Percentiles rank a stretch among this genome's conserved stretches.
Conservation (phyloP, 2,113 vertebrate genomes). For the Numida meleagris region DNA sequence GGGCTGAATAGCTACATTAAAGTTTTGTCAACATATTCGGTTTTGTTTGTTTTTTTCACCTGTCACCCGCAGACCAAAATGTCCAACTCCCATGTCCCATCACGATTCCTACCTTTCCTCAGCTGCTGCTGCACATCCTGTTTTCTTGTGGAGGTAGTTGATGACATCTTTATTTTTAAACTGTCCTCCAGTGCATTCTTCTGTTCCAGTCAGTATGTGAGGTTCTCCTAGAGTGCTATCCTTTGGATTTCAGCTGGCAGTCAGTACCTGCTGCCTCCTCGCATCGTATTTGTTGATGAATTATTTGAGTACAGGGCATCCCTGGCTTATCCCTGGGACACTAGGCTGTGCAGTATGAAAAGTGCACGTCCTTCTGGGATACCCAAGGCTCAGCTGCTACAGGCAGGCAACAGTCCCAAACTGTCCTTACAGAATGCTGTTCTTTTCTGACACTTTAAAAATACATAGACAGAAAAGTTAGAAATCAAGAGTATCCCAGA, state of each 20-base stretch:
- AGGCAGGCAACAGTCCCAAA: neutral
- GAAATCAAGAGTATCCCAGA: neutral
- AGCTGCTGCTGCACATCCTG: neutral
- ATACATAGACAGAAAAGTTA: neutral
- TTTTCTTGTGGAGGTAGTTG: neutral
- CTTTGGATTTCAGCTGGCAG: neutral
- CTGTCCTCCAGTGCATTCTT: neutral
- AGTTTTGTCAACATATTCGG: neutral
- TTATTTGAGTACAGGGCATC: neutral
- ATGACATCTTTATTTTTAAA: neutral
- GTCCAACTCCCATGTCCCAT: neutral
- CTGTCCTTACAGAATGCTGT: neutral
- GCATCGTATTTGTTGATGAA: neutral
- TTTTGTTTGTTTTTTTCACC: neutral
- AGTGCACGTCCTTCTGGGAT: fast-evolving
- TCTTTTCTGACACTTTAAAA: neutral
- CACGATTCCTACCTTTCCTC: neutral
- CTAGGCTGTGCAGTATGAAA: neutral
- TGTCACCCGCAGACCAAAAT: neutral
- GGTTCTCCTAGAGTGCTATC: neutral
- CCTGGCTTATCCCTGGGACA: neutral
- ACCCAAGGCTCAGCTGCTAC: neutral
- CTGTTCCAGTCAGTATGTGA: neutral
- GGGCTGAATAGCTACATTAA: neutral
- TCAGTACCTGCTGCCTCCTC: neutral